phyloP scores from a whole-genome alignment of 2,888 invertebrate species.

The Anarsia innoxiella region DNA sequence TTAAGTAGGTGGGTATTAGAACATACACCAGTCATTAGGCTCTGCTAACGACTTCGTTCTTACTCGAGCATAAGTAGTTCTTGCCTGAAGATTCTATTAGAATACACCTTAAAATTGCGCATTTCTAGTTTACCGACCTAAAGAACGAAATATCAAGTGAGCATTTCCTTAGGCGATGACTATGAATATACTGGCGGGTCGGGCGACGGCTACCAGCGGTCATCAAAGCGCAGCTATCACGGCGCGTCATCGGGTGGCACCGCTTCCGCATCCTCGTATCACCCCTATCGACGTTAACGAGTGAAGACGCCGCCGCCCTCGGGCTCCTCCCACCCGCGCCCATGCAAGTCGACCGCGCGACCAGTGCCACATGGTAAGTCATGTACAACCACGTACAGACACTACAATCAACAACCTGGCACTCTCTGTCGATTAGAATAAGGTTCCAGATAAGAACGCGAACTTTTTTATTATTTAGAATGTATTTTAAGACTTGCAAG shows the following conservation, averaged over 20 bases:
- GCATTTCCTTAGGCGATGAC: constrained; percentile 70
- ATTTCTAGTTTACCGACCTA: not conserved
- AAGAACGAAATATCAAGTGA: not conserved
- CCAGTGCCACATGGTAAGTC: too few species aligned
- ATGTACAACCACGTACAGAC: too few species aligned
- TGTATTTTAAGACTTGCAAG: not conserved
- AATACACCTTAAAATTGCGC: too few species aligned
- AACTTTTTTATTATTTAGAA: not conserved
- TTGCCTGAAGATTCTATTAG: too few species aligned
- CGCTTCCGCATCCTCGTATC: constrained; percentile 63
- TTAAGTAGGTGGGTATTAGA: too few species aligned
- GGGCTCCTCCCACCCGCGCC: constrained; percentile 22
- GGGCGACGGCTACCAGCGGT: constrained; percentile 64
- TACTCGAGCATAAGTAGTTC: too few species aligned
- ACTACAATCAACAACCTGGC: too few species aligned
- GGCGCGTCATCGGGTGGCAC: constrained; percentile 46
- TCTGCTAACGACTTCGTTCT: too few species aligned
- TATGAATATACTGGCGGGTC: constrained; percentile 69
- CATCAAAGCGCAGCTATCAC: constrained; percentile 63
- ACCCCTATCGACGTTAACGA: constrained; percentile 66
- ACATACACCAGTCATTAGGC: too few species aligned
- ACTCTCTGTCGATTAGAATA: too few species aligned
- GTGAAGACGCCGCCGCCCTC: constrained; percentile 21
- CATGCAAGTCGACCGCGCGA: constrained; percentile 18
- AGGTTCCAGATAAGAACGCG: constrained; percentile 4